Base-by-base conservation (phyloP, 37 sponge, comb jelly and placozoan species). In the Ephydatia muelleri region DNA sequence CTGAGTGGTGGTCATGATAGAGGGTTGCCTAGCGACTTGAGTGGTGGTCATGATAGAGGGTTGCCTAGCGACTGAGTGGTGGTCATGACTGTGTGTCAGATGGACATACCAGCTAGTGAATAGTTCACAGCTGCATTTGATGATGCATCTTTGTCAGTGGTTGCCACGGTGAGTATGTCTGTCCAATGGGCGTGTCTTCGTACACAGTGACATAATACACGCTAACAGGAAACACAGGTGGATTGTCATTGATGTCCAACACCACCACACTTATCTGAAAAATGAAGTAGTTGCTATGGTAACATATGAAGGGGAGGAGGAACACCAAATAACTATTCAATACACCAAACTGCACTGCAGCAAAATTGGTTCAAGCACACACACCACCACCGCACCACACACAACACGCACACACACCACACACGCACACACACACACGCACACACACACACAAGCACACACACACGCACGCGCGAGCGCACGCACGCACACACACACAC, bases 161-260 rank as follows among this genome's bases (percentile, higher is more conserved):
- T 85, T 39, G 23, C 36, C 0, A 84, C 85, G 68, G 65, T 90
- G 23, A 73, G 75, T n/a, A 85, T 72, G 36, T 9, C 71, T 70
- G 65, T 32, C 85, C 82, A 14, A 37, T 75, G 16, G 57, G 14
- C 2, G 34, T 79, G 64, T 83, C 83, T 82, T 90, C 90, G 13
- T 21, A 25, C 25, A 90, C 81, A 68, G 27, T 80, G 36, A 80
- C 48, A 6, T 32, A 23, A 40, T 67, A 80, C 0, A 47, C 38
- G 29, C 49, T 36, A 14, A 70, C 34, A 5, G 25, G 33, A 11
- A 87, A 80, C 76, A 39, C 80, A 12, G 90, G 90, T 12, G n/a
- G 38, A 27, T 84, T 90, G 69, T 90, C 90, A 81, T 90, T 90
- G 38, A 13, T 67, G 34, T 90, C 90, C 47, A 79, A 12, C 32